Evolutionary conservation across 2,113 vertebrate species (phyloP).

Genomic region (Irena cyanogastra): DNA sequence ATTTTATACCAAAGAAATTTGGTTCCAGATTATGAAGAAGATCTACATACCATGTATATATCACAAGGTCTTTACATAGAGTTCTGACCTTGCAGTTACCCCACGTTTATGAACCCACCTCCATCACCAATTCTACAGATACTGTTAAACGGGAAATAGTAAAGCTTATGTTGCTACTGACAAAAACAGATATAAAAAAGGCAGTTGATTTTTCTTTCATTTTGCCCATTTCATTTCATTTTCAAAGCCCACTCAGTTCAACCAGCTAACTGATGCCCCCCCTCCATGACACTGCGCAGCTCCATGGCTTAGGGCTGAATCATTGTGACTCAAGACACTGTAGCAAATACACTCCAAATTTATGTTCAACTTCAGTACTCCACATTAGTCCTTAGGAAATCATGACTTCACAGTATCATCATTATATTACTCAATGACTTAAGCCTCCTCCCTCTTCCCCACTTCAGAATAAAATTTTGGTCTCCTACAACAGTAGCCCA

Average conservation of each 20-base stretch:
- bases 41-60: neutral
- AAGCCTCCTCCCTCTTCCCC: neutral
- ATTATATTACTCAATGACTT: neutral
- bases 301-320: neutral
- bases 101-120: neutral
- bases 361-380: neutral
- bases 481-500: neutral
- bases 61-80: neutral
- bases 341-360: neutral
- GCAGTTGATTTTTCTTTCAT: neutral
- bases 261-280: neutral
- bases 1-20: neutral
- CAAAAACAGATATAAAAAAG: neutral
- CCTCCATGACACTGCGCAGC: fast-evolving
- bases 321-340: neutral
- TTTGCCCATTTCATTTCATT: neutral
- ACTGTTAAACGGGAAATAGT: neutral
- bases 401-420: neutral
- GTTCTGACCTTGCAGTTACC: neutral
- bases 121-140: neutral
- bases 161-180: neutral
- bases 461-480: neutral
- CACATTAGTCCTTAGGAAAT: neutral
- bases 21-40: neutral
- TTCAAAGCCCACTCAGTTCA: neutral